phyloP scores from a whole-genome alignment of 2,113 vertebrate genomes.

The Pollachius pollachius region DNA sequence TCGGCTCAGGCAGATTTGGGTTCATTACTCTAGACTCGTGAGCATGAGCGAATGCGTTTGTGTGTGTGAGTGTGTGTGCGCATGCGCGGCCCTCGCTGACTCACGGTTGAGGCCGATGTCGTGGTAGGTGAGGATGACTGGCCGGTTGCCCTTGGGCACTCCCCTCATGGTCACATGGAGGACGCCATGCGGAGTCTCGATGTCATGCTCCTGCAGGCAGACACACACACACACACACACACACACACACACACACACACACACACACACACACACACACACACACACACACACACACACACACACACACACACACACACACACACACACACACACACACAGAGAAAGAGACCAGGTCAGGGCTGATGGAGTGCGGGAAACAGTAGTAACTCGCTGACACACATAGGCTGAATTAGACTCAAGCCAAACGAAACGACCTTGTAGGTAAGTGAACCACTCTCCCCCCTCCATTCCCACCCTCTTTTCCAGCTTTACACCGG shows the following conservation, averaged over 20 bases:
- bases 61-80: not conserved
- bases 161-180: constrained; percentile 95
- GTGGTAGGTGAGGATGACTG: constrained; percentile 95
- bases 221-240: not conserved
- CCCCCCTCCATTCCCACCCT: no score
- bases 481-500: no score
- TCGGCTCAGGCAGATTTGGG: no score
- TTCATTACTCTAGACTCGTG: not conserved
- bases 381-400: not conserved
- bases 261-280: not conserved
- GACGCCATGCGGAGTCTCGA: constrained; percentile 91
- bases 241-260: not conserved
- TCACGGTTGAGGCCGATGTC: constrained; percentile 98
- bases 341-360: not conserved
- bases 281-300: constrained; percentile 19
- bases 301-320: not conserved
- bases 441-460: no score
- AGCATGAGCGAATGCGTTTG: not conserved
- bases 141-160: constrained; percentile 87
- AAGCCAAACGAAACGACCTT: no score
- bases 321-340: no score
- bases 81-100: constrained; percentile 44
- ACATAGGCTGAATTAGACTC: no score
- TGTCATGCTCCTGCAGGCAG: constrained; percentile 88
- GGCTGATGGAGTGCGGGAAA: not conserved